These are phyloP conservation scores for Orycteropus afer DNA, from an alignment of 2,113 vertebrate genomes.

Conservation along the genomic window DNA sequence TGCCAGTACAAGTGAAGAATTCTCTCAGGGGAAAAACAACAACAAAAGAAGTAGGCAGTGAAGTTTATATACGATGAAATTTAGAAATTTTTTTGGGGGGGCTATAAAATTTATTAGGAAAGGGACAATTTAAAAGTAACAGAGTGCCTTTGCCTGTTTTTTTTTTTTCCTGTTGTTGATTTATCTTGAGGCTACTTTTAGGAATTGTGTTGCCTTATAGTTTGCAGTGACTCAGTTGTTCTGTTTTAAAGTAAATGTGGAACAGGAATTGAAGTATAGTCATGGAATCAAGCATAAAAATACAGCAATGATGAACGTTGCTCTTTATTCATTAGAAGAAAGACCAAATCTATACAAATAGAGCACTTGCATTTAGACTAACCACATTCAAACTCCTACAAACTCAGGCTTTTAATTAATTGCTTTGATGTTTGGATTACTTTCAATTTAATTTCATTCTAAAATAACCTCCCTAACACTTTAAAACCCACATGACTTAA, in stretches of 20 bases:
- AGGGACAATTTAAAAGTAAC: constrained; percentile 23
- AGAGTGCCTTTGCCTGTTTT: neutral
- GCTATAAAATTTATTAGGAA: constrained; percentile 35
- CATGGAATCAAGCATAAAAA: neutral
- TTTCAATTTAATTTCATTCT: constrained; percentile 42
- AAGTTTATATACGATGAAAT: constrained; percentile 12
- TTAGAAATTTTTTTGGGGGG: constrained; percentile 60
- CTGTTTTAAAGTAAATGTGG: constrained; percentile 46
- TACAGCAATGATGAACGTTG: neutral
- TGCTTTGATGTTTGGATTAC: constrained; percentile 40
- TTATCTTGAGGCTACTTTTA: neutral
- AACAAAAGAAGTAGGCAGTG: neutral
- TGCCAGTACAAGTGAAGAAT: constrained; percentile 38
- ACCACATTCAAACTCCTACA: neutral
- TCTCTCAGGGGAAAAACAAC: neutral
- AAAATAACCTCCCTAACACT: neutral
- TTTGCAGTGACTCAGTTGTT: neutral
- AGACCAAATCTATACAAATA: neutral
- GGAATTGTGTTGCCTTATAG: neutral
- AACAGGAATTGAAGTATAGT: constrained; percentile 35
- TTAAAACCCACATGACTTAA: constrained; percentile 44
- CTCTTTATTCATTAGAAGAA: too few relatives aligned
- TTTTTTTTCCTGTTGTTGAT: neutral
- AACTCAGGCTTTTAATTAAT: neutral
- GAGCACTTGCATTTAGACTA: constrained; percentile 9